A percentile compares a stretch with the other conserved stretches of the same genome.
Conservation (phyloP, 2,888 invertebrate genomes). For the Beris morrisii region DNA sequence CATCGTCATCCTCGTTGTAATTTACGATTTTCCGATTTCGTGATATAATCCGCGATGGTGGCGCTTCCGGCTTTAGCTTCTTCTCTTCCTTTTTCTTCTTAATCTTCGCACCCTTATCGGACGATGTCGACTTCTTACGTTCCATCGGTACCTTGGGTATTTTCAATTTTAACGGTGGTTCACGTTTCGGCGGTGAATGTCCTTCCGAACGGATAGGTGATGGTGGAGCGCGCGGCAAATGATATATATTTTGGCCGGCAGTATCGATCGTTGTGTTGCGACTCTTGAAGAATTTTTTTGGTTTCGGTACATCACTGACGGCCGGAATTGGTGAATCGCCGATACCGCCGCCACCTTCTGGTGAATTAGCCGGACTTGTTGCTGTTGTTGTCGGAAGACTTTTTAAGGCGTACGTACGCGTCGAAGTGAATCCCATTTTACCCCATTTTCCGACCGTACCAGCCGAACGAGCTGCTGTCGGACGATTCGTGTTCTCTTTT, state of each 20-base stretch:
- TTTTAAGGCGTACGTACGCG: conserved; percentile 62
- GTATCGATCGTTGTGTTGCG: conserved; percentile 62
- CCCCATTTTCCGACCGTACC: conserved; percentile 94
- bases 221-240: conserved; percentile 47
- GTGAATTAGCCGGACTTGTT: conserved; percentile 45
- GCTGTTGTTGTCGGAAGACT: conserved; percentile 45
- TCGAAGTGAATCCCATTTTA: conserved; percentile 89
- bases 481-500: conserved; percentile 79
- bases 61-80: conserved; percentile 51
- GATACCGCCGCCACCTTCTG: conserved; percentile 41
- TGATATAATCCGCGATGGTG: conserved; percentile 51
- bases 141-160: conserved; percentile 51
- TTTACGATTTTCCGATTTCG: conserved; percentile 66
- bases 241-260: conserved; percentile 53
- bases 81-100: conserved; percentile 52
- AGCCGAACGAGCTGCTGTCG: conserved; percentile 84
- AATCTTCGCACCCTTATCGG: conserved; percentile 24
- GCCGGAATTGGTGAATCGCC: conserved; percentile 46
- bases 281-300: conserved; percentile 89
- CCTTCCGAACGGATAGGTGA: conserved; percentile 51
- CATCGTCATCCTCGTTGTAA: conserved; percentile 63
- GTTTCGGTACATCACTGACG: conserved; percentile 63
- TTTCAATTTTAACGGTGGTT: conserved; percentile 51
- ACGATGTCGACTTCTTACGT: conserved; percentile 46
- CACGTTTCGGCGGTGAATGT: conserved; percentile 33